These are phyloP conservation scores for Liposcelis brunnea DNA, from an alignment of 2,888 invertebrate genomes.

Conservation along the genomic window DNA sequence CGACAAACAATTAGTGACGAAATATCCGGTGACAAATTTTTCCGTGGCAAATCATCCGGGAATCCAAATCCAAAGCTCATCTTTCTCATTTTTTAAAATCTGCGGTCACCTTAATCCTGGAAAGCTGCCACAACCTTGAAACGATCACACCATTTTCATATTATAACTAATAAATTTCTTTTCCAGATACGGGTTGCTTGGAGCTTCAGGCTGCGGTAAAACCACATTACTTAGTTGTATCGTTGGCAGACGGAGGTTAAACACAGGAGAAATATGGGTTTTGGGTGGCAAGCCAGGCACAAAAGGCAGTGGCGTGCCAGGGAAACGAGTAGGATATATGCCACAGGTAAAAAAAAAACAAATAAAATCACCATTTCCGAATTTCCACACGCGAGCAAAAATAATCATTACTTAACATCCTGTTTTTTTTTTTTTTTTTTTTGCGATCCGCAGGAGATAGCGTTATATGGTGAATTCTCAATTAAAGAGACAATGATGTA, in stretches of 20 bases:
- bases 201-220: constrained; percentile 94
- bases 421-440: constrained; percentile 3
- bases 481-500: constrained; percentile 92
- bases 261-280: constrained; percentile 77
- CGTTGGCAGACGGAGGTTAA: constrained; percentile 69
- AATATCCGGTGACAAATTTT: too few species aligned
- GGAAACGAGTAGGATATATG: constrained; percentile 93
- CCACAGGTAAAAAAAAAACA: constrained; percentile 31
- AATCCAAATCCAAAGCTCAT: too few species aligned
- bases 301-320: constrained; percentile 75
- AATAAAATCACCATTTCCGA: neutral
- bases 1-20: too few species aligned
- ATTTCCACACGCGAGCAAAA: neutral
- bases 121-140: too few species aligned
- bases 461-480: constrained; percentile 79
- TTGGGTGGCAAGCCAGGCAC: constrained; percentile 81
- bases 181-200: constrained; percentile 77
- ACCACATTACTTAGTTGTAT: constrained; percentile 85
- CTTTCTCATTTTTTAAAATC: too few species aligned
- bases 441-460: constrained; percentile 49
- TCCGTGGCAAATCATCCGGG: too few species aligned
- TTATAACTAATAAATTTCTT: constrained; percentile 9
- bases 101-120: too few species aligned
- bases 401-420: neutral
- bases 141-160: too few species aligned